Percentiles rank a stretch among this genome's conserved stretches.
Conservation (phyloP, 2,888 invertebrate genomes). For the Rotaria sp. region DNA sequence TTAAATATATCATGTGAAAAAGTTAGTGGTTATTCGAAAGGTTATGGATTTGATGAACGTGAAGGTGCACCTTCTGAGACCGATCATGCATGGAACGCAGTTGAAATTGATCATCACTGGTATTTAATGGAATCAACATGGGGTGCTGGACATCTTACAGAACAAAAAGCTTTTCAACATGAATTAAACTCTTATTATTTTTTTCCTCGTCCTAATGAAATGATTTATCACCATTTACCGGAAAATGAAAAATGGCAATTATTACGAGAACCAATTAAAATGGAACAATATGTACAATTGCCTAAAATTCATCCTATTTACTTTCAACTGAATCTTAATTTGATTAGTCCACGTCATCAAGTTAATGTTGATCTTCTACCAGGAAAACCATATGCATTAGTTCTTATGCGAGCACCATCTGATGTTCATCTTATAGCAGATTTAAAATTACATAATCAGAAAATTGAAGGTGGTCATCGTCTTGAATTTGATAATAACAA, state of each 20-base stretch:
- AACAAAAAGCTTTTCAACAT: neutral
- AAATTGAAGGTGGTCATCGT: neutral
- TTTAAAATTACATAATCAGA: neutral
- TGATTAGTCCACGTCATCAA: neutral
- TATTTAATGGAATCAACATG: too few relatives aligned
- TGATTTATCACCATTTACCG: conserved; percentile 29
- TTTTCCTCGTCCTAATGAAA: neutral
- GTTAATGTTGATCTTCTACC: neutral
- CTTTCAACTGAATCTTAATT: neutral
- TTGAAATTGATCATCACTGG: too few relatives aligned
- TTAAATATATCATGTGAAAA: conserved; percentile 22
- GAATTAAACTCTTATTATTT: conserved; percentile 30
- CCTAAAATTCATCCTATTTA: neutral
- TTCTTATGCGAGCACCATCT: neutral
- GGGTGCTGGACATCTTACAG: conserved; percentile 22
- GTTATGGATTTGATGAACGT: neutral
- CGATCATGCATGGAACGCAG: conserved; percentile 39
- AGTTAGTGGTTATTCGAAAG: conserved; percentile 33
- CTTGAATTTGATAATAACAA: neutral
- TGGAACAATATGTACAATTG: neutral
- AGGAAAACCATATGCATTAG: neutral
- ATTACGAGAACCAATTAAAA: neutral
- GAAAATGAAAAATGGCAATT: conserved; percentile 28
- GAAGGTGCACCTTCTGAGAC: neutral
- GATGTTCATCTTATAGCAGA: neutral